Evolutionary conservation across 1,140 invertebrate genomes (phyloP).

Genomic region (Myzus persicae): DNA sequence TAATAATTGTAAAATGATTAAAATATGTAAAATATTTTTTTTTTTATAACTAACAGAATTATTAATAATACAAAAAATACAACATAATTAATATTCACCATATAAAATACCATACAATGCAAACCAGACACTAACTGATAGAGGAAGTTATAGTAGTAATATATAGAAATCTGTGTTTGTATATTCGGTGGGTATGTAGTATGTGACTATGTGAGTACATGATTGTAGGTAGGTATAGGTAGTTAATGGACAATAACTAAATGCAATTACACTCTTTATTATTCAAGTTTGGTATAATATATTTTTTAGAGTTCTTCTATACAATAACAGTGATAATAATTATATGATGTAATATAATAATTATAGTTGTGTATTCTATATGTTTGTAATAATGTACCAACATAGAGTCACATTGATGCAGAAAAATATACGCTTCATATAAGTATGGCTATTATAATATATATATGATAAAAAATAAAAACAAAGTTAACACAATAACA

Average conservation of each 20-base stretch:
- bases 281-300: neutral
- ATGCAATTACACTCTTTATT: neutral
- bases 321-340: constrained; percentile 37
- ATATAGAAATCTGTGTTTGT: too few species aligned
- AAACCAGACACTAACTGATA: too few species aligned
- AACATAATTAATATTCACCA: too few species aligned
- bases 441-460: neutral
- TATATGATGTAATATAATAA: neutral
- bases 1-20: too few species aligned
- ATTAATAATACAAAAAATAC: too few species aligned
- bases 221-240: neutral
- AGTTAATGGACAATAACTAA: neutral
- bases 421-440: neutral
- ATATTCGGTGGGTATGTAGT: too few species aligned
- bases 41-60: too few species aligned
- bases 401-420: neutral
- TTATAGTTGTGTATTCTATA: neutral
- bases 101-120: too few species aligned
- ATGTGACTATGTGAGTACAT: neutral
- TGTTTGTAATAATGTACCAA: neutral
- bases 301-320: constrained; percentile 25
- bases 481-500: constrained; percentile 1
- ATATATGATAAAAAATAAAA: neutral
- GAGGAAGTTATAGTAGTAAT: too few species aligned
- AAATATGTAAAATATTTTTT: too few species aligned